These are phyloP conservation scores for Corythoichthys haematopterus DNA, from an alignment of 2,113 vertebrate species.

Conservation along the genomic window DNA sequence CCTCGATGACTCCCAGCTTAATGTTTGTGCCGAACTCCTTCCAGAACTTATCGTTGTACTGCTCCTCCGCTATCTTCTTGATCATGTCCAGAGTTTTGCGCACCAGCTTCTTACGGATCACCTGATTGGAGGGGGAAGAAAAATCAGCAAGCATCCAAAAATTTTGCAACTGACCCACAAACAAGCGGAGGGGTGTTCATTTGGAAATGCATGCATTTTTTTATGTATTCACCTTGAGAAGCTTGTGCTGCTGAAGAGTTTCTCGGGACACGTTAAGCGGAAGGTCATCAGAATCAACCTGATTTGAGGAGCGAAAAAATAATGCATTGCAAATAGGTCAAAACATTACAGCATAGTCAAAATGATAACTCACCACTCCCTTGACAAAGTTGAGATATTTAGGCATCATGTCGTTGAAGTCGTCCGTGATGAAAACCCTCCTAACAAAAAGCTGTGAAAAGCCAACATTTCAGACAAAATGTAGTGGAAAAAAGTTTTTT, in stretches of 20 bases:
- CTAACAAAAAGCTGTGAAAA: slow-evolving; percentile 85
- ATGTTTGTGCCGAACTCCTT: slow-evolving; percentile 98
- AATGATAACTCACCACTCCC: slow-evolving; percentile 83
- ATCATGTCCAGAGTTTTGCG: slow-evolving; percentile 99
- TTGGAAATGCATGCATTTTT: neutral
- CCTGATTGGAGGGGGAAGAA: slow-evolving; percentile 62
- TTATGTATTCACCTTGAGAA: slow-evolving; percentile 81
- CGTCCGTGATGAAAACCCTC: slow-evolving; percentile 97
- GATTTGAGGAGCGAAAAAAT: neutral
- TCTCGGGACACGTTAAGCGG: slow-evolving; percentile 97
- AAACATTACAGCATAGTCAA: slow-evolving; percentile 2
- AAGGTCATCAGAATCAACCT: slow-evolving; percentile 99
- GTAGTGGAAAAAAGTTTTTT: no score
- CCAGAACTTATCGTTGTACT: slow-evolving; percentile 97
- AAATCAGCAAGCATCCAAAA: neutral
- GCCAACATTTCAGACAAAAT: neutral
- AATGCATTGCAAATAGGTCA: neutral
- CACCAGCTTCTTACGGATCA: slow-evolving; percentile 97
- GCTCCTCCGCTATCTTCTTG: slow-evolving; percentile 96
- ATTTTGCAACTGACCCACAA: neutral
- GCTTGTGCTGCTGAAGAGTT: slow-evolving; percentile 96
- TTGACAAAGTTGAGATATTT: slow-evolving; percentile 97
- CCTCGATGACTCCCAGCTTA: slow-evolving; percentile 97
- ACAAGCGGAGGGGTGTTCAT: neutral
- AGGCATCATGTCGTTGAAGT: slow-evolving; percentile 99